These are phyloP conservation scores for Brassicogethes aeneus DNA, from an alignment of 2,888 invertebrate species.

Conservation along the genomic window DNA sequence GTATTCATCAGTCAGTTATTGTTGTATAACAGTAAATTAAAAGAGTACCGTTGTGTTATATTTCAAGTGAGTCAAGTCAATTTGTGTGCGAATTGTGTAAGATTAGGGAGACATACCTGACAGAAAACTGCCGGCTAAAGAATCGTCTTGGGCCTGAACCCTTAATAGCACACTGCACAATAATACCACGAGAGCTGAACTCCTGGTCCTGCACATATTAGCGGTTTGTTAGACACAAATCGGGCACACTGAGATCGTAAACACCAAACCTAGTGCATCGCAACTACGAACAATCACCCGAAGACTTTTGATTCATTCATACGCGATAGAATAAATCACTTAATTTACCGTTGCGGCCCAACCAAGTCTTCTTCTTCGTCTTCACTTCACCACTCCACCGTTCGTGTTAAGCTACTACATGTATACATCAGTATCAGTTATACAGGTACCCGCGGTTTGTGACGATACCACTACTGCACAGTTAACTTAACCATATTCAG, in stretches of 20 bases:
- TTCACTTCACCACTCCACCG: slow-evolving; percentile 27
- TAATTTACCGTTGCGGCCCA: slow-evolving; percentile 35
- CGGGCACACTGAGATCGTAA: background rate
- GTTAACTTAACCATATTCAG: slow-evolving; percentile 28
- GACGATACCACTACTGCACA: slow-evolving; percentile 26
- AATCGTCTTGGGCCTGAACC: slow-evolving; percentile 56
- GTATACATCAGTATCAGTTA: slow-evolving; percentile 14
- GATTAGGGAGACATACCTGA: slow-evolving; percentile 50
- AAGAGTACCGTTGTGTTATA: slow-evolving; percentile 7
- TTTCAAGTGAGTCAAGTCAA: no score
- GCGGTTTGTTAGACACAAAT: slow-evolving; percentile 3
- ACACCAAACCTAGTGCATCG: slow-evolving; percentile 11
- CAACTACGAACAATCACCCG: slow-evolving; percentile 15
- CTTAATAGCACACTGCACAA: slow-evolving; percentile 26
- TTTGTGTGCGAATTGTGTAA: no score
- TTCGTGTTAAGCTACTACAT: background rate
- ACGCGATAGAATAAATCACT: slow-evolving; percentile 32
- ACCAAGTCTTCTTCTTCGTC: slow-evolving; percentile 18
- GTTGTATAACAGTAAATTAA: slow-evolving; percentile 16
- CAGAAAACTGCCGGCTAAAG: slow-evolving; percentile 71
- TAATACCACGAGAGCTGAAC: slow-evolving; percentile 22
- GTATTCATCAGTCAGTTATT: no score
- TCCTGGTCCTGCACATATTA: slow-evolving; percentile 28
- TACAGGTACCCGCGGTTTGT: slow-evolving; percentile 17
- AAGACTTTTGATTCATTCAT: slow-evolving; percentile 36